phyloP scores from a whole-genome alignment of 2,797 vertebrate species.

The Amniataba percoides region DNA sequence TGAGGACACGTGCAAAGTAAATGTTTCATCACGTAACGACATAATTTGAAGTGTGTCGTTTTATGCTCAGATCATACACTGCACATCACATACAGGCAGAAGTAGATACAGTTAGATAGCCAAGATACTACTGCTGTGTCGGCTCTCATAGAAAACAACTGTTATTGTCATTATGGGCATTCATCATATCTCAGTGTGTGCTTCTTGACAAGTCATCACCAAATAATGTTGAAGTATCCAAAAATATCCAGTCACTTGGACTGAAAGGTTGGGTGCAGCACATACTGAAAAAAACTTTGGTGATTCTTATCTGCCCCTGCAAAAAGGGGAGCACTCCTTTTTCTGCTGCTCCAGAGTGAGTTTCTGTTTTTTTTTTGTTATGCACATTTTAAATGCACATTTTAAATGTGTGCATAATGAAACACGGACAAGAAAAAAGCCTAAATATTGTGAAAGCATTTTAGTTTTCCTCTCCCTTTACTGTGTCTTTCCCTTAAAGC shows the following conservation, averaged over 20 bases:
- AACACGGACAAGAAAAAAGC: slow-evolving; percentile 1
- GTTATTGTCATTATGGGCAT: no score
- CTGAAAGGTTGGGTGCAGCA: not conserved
- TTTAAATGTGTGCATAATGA: slow-evolving; percentile 30
- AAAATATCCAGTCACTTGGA: not conserved
- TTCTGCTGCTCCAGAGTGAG: not conserved
- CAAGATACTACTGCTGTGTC: not conserved
- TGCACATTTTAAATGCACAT: slow-evolving; percentile 25
- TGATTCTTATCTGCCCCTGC: not conserved
- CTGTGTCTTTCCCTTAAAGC: slow-evolving; percentile 12
- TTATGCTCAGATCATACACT: no score
- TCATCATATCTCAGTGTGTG: not conserved
- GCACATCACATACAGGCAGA: no score
- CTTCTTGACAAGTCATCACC: not conserved
- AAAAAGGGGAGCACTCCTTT: not conserved
- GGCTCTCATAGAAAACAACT: not conserved
- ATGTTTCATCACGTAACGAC: no score
- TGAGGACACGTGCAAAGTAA: no score
- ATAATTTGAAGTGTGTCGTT: no score
- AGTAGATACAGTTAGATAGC: no score
- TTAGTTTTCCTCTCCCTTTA: slow-evolving; percentile 31
- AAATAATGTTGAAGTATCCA: not conserved
- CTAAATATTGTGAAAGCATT: slow-evolving; percentile 18
- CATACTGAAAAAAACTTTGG: not conserved
- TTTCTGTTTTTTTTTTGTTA: not conserved